Evolutionary conservation across 2,113 vertebrate genomes (phyloP).

Genomic region (Xerus inauris): DNA sequence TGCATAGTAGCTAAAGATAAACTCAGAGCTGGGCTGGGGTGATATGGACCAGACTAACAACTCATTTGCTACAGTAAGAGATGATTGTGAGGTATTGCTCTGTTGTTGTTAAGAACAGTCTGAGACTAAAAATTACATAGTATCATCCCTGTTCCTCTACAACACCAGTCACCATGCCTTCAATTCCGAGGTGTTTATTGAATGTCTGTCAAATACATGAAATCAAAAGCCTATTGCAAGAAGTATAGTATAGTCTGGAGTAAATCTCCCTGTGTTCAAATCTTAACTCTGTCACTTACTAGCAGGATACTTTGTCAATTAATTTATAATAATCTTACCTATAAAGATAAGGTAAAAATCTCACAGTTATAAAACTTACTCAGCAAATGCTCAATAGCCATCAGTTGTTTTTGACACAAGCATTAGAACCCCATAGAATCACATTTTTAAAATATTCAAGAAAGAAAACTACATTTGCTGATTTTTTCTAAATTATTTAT

Average conservation of each 20-base stretch:
- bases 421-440: not conserved
- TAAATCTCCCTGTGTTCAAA: not conserved
- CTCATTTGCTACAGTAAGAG: not conserved
- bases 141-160: not conserved
- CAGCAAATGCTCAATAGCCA: not conserved
- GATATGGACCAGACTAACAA: not conserved
- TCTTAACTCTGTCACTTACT: not conserved
- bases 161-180: not conserved
- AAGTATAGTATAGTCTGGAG: not conserved
- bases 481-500: slow-evolving; percentile 19
- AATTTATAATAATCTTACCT: not conserved
- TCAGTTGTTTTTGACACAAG: not conserved
- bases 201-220: not conserved
- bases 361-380: not conserved
- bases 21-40: not conserved
- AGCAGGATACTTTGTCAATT: not conserved
- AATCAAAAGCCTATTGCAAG: not conserved
- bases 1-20: not conserved
- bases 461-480: not conserved
- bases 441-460: not conserved
- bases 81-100: not conserved
- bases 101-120: not conserved
- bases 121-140: not conserved
- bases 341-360: too few relatives aligned
- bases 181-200: not conserved